A percentile compares a stretch with the other conserved stretches of the same genome.
These are phyloP conservation scores for Mechanitis messenoides DNA, from an alignment of 2,888 invertebrate species.

Conservation along the genomic window DNA sequence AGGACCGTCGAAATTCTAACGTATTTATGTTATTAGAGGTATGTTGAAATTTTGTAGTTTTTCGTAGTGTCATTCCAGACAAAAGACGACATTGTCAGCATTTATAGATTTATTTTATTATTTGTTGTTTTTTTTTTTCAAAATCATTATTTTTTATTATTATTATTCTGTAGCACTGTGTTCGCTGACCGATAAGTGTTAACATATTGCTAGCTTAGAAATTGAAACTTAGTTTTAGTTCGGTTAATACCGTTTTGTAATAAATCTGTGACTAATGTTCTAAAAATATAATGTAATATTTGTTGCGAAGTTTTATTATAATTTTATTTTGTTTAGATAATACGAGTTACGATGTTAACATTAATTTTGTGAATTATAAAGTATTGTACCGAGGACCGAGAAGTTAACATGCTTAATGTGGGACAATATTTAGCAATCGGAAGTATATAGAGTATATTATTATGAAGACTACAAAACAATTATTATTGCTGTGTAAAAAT, in stretches of 20 bases:
- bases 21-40: conserved; percentile 40
- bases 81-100: conserved; percentile 75
- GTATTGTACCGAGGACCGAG: conserved; percentile 53
- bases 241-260: conserved; percentile 51
- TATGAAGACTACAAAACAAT: conserved; percentile 71
- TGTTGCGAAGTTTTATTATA: conserved; percentile 42
- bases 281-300: conserved; percentile 45
- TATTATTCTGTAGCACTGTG: conserved; percentile 41
- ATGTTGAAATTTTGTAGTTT: conserved; percentile 46
- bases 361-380: conserved; percentile 51
- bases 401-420: conserved; percentile 70
- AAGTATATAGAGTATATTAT: conserved; percentile 71
- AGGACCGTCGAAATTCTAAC: conserved; percentile 59
- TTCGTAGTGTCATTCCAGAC: conserved; percentile 72
- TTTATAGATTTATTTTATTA: conserved; percentile 68
- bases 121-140: conserved; percentile 30
- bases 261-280: conserved; percentile 55
- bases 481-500: conserved; percentile 76
- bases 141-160: conserved; percentile 37
- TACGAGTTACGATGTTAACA: conserved; percentile 33
- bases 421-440: conserved; percentile 75
- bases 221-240: conserved; percentile 49
- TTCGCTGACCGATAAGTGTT: conserved; percentile 47
- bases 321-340: conserved; percentile 30
- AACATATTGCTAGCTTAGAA: conserved; percentile 57